Evolutionary conservation across 2,113 vertebrate genomes (phyloP).

Genomic region (Corythornis cristatus): DNA sequence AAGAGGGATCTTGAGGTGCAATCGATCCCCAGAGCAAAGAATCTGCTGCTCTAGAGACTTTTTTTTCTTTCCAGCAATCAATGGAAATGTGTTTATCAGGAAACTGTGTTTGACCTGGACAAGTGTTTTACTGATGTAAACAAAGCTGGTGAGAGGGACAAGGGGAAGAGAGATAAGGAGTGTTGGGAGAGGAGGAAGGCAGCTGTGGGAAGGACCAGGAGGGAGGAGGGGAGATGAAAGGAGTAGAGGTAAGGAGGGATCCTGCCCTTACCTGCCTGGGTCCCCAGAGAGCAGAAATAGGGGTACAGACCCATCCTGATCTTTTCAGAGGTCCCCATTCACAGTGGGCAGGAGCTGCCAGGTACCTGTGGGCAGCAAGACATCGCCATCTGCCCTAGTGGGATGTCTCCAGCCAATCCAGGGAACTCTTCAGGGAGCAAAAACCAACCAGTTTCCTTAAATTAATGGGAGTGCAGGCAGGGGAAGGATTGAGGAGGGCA

Average conservation of each 20-base stretch:
- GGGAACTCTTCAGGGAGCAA: background rate
- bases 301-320: accelerated
- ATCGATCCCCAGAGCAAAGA: constrained; percentile 18
- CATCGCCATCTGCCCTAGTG: background rate
- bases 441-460: background rate
- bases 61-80: constrained; percentile 53
- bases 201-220: background rate
- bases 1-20: background rate
- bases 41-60: background rate
- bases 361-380: background rate
- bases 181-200: background rate
- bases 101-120: background rate
- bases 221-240: background rate
- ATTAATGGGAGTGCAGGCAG: background rate
- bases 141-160: background rate
- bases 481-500: background rate
- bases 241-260: background rate
- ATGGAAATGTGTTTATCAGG: constrained; percentile 64
- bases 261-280: background rate
- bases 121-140: constrained; percentile 41
- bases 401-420: background rate
- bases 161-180: background rate
- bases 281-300: background rate
- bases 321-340: background rate
- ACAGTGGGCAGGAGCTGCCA: background rate